Percentiles rank a stretch among this genome's conserved stretches.
phyloP scores from a whole-genome alignment of 2,888 invertebrate genomes.

The Eugnorisma glareosa region DNA sequence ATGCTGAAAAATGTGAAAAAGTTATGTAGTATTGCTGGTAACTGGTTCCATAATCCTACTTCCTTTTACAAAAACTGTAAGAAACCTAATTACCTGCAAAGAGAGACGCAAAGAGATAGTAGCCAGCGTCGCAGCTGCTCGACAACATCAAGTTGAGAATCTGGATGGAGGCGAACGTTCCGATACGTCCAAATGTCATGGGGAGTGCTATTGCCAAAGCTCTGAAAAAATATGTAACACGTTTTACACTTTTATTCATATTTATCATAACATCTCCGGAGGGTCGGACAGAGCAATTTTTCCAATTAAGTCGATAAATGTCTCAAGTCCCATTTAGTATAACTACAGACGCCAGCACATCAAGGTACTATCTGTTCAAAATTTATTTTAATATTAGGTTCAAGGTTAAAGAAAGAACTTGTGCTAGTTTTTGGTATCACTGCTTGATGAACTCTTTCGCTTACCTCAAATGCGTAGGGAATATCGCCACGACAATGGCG shows the following conservation, averaged over 20 bases:
- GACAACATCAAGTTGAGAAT: constrained; percentile 91
- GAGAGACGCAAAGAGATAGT: constrained; percentile 89
- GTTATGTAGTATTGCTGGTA: neutral
- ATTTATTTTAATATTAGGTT: no score
- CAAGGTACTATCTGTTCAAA: no score
- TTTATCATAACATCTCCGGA: neutral
- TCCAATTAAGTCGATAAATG: neutral
- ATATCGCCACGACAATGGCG: constrained; percentile 89
- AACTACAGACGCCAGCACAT: no score
- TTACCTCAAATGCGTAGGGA: constrained; percentile 88
- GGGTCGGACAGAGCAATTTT: neutral
- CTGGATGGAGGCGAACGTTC: constrained; percentile 90
- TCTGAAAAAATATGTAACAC: constrained; percentile 75
- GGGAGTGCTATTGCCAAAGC: constrained; percentile 91
- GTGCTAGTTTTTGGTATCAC: neutral
- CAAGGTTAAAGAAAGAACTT: neutral
- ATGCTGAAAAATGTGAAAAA: constrained; percentile 53
- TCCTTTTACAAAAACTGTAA: neutral
- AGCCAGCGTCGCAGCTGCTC: constrained; percentile 90
- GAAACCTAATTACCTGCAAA: constrained; percentile 78
- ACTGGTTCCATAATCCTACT: neutral
- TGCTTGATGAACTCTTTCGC: neutral
- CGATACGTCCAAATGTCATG: constrained; percentile 90
- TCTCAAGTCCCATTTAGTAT: neutral
- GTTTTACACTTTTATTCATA: neutral